Conservation (phyloP, 2,113 vertebrate genomes). For the Casuarius casuarius region DNA sequence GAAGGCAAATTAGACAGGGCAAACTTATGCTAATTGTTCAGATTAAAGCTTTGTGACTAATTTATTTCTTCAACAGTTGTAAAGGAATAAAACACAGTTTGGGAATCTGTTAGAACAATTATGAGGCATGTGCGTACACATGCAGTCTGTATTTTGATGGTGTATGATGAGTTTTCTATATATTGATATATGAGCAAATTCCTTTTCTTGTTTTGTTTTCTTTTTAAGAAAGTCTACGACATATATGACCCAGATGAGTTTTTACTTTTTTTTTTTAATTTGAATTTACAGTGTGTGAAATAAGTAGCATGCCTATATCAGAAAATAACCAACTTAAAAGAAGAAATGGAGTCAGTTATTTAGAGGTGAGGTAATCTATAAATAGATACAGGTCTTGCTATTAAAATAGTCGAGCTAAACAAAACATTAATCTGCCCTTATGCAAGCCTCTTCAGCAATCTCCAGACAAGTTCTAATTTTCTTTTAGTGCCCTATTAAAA, state of each 20-base stretch:
- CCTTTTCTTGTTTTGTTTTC: background rate
- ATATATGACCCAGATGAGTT: background rate
- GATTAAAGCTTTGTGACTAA: background rate
- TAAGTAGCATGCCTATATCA: background rate
- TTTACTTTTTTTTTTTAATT: background rate
- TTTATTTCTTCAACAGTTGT: background rate
- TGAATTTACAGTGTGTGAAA: background rate
- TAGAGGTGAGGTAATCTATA: background rate
- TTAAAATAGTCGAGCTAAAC: background rate
- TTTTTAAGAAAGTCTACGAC: background rate
- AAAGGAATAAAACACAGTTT: background rate
- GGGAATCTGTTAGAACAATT: background rate
- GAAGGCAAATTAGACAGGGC: background rate
- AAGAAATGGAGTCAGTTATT: background rate
- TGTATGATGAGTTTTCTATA: background rate
- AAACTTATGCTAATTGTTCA: background rate
- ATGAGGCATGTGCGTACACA: background rate
- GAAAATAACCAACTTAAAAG: background rate
- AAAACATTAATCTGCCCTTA: background rate
- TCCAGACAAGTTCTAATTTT: background rate
- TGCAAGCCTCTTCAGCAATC: background rate
- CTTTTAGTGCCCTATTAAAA: background rate
- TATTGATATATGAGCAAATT: background rate
- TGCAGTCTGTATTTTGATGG: background rate
- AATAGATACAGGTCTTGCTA: background rate